Evolutionary conservation across 2,113 vertebrate species (phyloP).

Genomic region (Gadus macrocephalus): DNA sequence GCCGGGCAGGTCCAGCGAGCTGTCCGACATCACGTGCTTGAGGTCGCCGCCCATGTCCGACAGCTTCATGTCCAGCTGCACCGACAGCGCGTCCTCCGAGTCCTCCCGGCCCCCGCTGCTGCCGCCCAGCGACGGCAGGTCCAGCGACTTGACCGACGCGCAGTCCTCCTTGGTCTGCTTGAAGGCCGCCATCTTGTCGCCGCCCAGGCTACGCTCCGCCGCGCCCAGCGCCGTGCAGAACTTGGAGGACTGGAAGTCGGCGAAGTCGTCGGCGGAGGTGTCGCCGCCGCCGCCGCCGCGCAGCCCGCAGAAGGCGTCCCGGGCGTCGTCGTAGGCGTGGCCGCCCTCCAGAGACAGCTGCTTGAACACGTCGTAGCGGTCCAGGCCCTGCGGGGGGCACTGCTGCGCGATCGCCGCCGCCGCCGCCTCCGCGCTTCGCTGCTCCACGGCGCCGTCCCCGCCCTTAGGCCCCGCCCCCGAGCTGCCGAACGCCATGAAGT

Average conservation of each 20-base stretch:
- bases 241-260: conserved; percentile 90
- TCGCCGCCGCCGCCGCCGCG: conserved; percentile 73
- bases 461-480: conserved; percentile 67
- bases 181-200: conserved; percentile 89
- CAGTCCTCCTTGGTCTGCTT: conserved; percentile 96
- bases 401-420: conserved; percentile 42
- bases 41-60: conserved; percentile 95
- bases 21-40: conserved; percentile 99
- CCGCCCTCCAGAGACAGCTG: conserved; percentile 86
- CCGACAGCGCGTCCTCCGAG: conserved; percentile 94
- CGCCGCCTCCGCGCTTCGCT: conserved; percentile 48
- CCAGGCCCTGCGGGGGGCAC: conserved; percentile 57
- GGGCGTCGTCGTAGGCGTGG: conserved; percentile 76
- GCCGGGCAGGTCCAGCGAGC: conserved; percentile 97
- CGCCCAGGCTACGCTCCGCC: conserved; percentile 83
- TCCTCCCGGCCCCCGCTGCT: conserved; percentile 96
- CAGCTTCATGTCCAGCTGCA: conserved; percentile 98
- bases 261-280: conserved; percentile 78
- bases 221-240: conserved; percentile 78
- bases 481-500: conserved; percentile 92
- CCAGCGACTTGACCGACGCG: conserved; percentile 92
- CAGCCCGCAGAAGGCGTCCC: conserved; percentile 75
- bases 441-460: conserved; percentile 52
- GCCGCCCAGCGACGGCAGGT: conserved; percentile 95
- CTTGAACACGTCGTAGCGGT: conserved; percentile 90